Evolutionary conservation across 2,113 vertebrate genomes (phyloP).

Genomic region (Protobothrops mucrosquamatus): DNA sequence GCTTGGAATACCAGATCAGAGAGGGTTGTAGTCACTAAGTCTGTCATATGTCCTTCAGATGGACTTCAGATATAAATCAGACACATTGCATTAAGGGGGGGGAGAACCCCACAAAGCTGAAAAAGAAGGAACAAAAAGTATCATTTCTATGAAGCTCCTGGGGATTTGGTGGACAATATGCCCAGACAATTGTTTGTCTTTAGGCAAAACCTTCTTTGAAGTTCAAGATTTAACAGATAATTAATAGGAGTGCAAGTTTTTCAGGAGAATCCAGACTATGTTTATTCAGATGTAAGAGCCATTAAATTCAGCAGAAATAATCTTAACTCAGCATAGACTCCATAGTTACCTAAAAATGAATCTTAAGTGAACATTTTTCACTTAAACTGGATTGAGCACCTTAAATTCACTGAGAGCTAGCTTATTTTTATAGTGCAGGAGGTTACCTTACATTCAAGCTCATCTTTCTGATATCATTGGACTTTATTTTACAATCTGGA

Average conservation of each 20-base stretch:
- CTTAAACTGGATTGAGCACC: not conserved
- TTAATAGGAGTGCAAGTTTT: not conserved
- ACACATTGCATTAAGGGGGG: not conserved
- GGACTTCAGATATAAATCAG: conserved; percentile 8
- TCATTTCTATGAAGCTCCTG: not conserved
- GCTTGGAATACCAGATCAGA: conserved; percentile 10
- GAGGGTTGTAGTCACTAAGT: not conserved
- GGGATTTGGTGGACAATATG: not conserved
- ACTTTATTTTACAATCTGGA: not conserved
- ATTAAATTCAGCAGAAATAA: not conserved
- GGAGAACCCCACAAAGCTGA: not conserved
- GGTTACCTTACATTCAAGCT: not conserved
- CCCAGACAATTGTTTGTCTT: not conserved
- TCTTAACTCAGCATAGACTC: not conserved
- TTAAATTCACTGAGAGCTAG: not conserved
- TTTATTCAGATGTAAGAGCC: not conserved
- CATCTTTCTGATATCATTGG: not conserved
- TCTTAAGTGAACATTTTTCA: not conserved
- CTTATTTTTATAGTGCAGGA: not conserved
- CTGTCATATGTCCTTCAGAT: not conserved
- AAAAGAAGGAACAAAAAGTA: conserved; percentile 1
- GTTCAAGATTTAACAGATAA: not conserved
- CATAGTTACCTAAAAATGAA: not conserved
- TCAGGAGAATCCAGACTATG: not conserved
- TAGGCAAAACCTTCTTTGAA: not conserved